A percentile compares a stretch with the other conserved stretches of the same genome.
Conservation (phyloP, 2,888 invertebrate genomes). For the Bembecia ichneumoniformis region DNA sequence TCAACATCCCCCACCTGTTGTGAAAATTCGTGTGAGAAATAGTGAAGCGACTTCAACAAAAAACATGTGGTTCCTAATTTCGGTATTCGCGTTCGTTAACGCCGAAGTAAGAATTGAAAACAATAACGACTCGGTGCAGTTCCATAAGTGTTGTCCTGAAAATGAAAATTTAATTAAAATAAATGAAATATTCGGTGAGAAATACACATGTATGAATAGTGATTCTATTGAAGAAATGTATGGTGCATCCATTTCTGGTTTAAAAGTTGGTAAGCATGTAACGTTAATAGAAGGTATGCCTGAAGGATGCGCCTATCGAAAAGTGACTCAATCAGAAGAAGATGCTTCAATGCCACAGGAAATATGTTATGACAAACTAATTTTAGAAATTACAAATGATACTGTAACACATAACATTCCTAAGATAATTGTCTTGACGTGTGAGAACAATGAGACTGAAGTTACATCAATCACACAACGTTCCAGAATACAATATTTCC, state of each 20-base stretch:
- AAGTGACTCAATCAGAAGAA: slow-evolving; percentile 19
- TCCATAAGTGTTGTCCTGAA: slow-evolving; percentile 54
- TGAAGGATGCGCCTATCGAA: slow-evolving; percentile 27
- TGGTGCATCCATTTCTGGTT: slow-evolving; percentile 29
- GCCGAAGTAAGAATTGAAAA: slow-evolving; percentile 13
- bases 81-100: slow-evolving; percentile 27
- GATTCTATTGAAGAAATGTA: slow-evolving; percentile 24
- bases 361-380: slow-evolving; percentile 45
- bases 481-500: slow-evolving; percentile 32
- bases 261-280: slow-evolving; percentile 33
- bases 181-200: slow-evolving; percentile 15
- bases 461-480: slow-evolving; percentile 13
- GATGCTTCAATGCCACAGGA: slow-evolving; percentile 15
- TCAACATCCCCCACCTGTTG: slow-evolving; percentile 48
- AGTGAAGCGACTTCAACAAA: slow-evolving; percentile 11
- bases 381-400: slow-evolving; percentile 37
- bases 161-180: slow-evolving; percentile 42
- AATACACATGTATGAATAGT: slow-evolving; percentile 40
- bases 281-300: slow-evolving; percentile 39
- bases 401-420: slow-evolving; percentile 37
- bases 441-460: slow-evolving; percentile 28
- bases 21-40: slow-evolving; percentile 22
- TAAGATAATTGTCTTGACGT: slow-evolving; percentile 42
- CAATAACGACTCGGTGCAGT: slow-evolving; percentile 24
- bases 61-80: slow-evolving; percentile 41